Percentiles rank a stretch among this genome's conserved stretches.
phyloP scores from a whole-genome alignment of 2,888 invertebrate genomes.

The Lingula anatina region DNA sequence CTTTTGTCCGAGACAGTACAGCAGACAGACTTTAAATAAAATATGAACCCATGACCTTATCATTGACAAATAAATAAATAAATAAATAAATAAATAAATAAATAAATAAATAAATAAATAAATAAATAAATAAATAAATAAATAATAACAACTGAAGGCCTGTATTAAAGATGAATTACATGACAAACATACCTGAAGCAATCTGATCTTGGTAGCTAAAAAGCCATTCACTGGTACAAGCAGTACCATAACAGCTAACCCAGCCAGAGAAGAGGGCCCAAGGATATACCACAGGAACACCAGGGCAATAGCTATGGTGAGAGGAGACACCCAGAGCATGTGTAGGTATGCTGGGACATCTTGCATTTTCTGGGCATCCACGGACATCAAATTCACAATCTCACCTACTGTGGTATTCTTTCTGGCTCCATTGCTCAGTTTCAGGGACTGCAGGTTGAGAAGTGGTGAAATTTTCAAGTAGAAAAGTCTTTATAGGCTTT shows the following conservation, averaged over 20 bases:
- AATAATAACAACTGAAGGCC: too few species aligned
- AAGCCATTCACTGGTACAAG: conserved; percentile 61
- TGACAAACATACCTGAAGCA: conserved; percentile 38
- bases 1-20: too few species aligned
- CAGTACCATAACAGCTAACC: conserved; percentile 88
- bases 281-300: conserved; percentile 58
- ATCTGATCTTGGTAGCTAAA: conserved; percentile 41
- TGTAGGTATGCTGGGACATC: conserved; percentile 48
- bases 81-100: too few species aligned
- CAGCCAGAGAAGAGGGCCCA: conserved; percentile 80
- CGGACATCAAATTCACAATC: conserved; percentile 57
- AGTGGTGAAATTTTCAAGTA: neutral
- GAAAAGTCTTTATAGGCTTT: too few species aligned
- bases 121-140: too few species aligned
- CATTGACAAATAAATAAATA: too few species aligned
- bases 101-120: too few species aligned
- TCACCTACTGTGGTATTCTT: conserved; percentile 55
- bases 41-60: too few species aligned
- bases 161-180: too few species aligned
- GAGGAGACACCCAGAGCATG: conserved; percentile 57
- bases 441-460: conserved; percentile 48
- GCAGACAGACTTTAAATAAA: too few species aligned
- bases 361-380: conserved; percentile 51
- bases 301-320: conserved; percentile 79
- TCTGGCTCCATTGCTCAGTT: conserved; percentile 51